Conservation (phyloP, 2,113 vertebrate genomes). For the Indicator maculatus region DNA sequence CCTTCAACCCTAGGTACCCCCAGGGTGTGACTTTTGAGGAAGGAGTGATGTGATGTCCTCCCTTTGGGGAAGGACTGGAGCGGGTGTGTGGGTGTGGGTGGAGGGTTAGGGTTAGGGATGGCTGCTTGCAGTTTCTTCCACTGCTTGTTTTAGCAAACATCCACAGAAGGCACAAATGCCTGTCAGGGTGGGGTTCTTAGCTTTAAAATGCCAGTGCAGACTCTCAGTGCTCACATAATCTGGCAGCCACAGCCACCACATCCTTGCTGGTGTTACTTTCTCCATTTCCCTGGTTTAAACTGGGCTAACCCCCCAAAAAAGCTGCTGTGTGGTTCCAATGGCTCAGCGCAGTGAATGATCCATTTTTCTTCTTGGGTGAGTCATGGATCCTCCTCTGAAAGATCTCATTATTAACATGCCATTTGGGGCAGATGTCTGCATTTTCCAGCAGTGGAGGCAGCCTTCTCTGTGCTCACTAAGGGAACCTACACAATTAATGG, state of each 20-base stretch:
- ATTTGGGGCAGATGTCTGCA: conserved; percentile 18
- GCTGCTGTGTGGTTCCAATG: neutral
- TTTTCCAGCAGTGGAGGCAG: neutral
- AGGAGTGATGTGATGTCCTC: neutral
- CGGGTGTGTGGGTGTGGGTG: neutral
- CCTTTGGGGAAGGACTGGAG: neutral
- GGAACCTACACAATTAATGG: neutral
- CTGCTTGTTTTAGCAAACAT: neutral
- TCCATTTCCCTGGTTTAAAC: conserved; percentile 23
- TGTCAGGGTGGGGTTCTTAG: neutral
- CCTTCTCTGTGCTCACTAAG: neutral
- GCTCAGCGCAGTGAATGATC: conserved; percentile 27
- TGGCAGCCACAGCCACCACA: neutral
- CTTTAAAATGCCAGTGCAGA: neutral
- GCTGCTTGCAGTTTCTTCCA: neutral
- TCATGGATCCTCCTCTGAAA: conserved; percentile 51
- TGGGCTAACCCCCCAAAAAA: neutral
- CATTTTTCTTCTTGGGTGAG: conserved; percentile 46
- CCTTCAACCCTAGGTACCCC: neutral
- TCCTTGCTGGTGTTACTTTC: neutral
- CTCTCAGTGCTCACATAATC: neutral
- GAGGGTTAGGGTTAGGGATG: neutral
- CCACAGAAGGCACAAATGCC: neutral
- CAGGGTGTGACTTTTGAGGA: neutral
- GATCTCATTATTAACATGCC: conserved; percentile 58